A percentile compares a stretch with the other conserved stretches of the same genome.
Conservation (phyloP, 1,140 invertebrate genomes). For the Pseudomyrmex concolor region DNA sequence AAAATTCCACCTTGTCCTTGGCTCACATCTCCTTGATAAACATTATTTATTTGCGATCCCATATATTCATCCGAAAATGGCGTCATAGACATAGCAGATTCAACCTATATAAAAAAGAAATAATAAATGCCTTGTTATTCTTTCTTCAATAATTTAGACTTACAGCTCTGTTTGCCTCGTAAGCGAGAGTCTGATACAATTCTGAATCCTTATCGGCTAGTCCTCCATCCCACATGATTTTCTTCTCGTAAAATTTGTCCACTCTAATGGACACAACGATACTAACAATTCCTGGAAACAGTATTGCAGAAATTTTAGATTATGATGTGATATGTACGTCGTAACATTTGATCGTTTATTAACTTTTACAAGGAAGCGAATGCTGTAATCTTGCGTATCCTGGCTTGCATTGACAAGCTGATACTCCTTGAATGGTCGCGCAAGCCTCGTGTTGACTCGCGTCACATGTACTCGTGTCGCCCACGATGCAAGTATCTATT, state of each 20-base stretch:
- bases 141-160: constrained; percentile 79
- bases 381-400: constrained; percentile 92
- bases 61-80: constrained; percentile 94
- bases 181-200: constrained; percentile 92
- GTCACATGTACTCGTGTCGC: constrained; percentile 96
- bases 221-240: constrained; percentile 91
- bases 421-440: constrained; percentile 95
- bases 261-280: constrained; percentile 92
- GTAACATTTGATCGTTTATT: constrained; percentile 64
- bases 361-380: constrained; percentile 91
- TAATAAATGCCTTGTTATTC: background rate
- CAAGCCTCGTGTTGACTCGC: constrained; percentile 94
- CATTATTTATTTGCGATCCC: constrained; percentile 91
- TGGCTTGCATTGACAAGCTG: constrained; percentile 94
- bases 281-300: constrained; percentile 87
- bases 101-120: constrained; percentile 85
- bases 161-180: constrained; percentile 93
- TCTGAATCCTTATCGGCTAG: constrained; percentile 91
- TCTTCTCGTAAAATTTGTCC: constrained; percentile 92
- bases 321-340: background rate
- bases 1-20: constrained; percentile 90
- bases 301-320: background rate
- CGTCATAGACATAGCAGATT: constrained; percentile 95
- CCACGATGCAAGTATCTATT: constrained; percentile 97
- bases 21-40: constrained; percentile 90